These are phyloP conservation scores for Antedon mediterranea DNA, from an alignment of 53 echinoderm and acorn worm species.

Conservation along the genomic window DNA sequence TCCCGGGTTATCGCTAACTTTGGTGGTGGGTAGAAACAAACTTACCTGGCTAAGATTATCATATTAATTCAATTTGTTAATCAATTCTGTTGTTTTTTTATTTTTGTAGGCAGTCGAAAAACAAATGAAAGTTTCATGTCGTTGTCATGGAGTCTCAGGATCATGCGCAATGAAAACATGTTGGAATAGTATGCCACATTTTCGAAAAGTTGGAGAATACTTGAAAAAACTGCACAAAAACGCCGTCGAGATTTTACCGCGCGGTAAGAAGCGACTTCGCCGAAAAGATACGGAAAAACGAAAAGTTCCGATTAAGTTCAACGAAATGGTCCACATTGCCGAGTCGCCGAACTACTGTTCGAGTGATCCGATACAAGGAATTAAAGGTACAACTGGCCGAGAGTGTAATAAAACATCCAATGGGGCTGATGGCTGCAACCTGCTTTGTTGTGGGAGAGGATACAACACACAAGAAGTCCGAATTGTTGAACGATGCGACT, in stretches of 20 bases:
- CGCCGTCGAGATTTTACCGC: slow-evolving; percentile 41
- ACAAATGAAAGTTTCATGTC: slow-evolving; percentile 50
- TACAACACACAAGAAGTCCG: slow-evolving; percentile 75
- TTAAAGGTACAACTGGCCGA: slow-evolving; percentile 64
- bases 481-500: slow-evolving; percentile 65
- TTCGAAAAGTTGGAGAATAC: slow-evolving; percentile 51
- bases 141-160: slow-evolving; percentile 57
- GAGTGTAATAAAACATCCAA: slow-evolving; percentile 68
- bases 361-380: slow-evolving; percentile 27
- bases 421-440: slow-evolving; percentile 58
- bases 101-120: slow-evolving; percentile 38
- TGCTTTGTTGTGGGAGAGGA: slow-evolving; percentile 40
- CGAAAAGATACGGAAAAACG: slow-evolving; percentile 23
- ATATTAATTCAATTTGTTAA: background rate
- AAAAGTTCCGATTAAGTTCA: slow-evolving; percentile 17
- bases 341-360: slow-evolving; percentile 65
- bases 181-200: slow-evolving; percentile 75
- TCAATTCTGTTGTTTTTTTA: background rate
- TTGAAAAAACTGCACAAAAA: slow-evolving; percentile 40
- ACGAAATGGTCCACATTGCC: slow-evolving; percentile 41
- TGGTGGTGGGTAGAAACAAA: too few relatives aligned
- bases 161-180: slow-evolving; percentile 80
- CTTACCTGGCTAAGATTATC: too few relatives aligned
- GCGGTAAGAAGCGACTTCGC: slow-evolving; percentile 52
- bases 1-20: too few relatives aligned